Conservation (phyloP, 37 sponge, comb jelly and placozoan species). For the Ianthella basta region DNA sequence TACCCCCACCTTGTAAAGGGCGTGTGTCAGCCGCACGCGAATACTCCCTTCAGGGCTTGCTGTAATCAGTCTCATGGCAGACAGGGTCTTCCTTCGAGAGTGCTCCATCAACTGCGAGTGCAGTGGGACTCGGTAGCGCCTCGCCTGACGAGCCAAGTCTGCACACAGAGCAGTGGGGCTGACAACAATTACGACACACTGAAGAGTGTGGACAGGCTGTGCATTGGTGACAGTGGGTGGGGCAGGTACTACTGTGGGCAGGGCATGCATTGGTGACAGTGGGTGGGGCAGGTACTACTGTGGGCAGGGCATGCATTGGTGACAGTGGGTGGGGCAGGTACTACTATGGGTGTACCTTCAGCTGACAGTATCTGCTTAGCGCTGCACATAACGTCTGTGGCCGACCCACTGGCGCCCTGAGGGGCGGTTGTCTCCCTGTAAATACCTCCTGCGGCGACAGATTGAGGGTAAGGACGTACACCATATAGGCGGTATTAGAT, state of each 20-base stretch:
- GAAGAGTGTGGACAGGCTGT: too few relatives aligned
- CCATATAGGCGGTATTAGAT: too few relatives aligned
- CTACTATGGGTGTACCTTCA: constrained; percentile 39
- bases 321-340: too few relatives aligned
- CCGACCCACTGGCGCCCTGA: constrained; percentile 87
- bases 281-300: too few relatives aligned
- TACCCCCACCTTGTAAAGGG: constrained; percentile 62
- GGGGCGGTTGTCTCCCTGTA: constrained; percentile 78
- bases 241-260: too few relatives aligned
- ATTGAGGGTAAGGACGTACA: too few relatives aligned
- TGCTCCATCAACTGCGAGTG: constrained; percentile 24
- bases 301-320: too few relatives aligned
- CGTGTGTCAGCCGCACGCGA: constrained; percentile 55
- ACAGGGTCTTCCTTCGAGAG: constrained; percentile 73
- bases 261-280: too few relatives aligned
- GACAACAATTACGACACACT: neutral
- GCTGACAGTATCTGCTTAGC: constrained; percentile 55
- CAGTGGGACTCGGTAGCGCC: constrained; percentile 42
- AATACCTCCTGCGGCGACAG: constrained; percentile 69
- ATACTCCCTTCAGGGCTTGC: constrained; percentile 44
- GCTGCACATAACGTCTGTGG: constrained; percentile 80
- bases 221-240: too few relatives aligned
- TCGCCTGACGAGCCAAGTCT: constrained; percentile 64
- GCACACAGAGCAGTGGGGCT: neutral
- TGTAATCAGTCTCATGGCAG: constrained; percentile 86